Evolutionary conservation across 2,797 vertebrate species (phyloP).

Genomic region (Gambelia wislizenii): DNA sequence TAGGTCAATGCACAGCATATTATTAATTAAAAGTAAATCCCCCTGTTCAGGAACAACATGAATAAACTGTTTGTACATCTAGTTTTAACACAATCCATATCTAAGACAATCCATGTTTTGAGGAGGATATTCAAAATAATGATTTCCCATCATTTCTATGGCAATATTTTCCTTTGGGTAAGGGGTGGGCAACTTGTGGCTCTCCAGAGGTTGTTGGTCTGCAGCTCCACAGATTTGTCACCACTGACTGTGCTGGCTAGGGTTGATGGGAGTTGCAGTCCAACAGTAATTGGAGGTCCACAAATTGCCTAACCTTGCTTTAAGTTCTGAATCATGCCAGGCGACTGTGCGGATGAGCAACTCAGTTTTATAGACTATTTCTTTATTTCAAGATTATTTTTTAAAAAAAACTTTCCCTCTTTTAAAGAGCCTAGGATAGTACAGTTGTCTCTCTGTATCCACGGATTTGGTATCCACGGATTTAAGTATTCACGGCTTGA

Average conservation of each 20-base stretch:
- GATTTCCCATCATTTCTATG: neutral
- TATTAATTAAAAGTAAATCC: slow-evolving; percentile 74
- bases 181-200: neutral
- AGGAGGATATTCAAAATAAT: neutral
- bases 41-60: slow-evolving; percentile 37
- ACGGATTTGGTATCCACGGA: too few species aligned
- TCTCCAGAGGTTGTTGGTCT: neutral
- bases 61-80: neutral
- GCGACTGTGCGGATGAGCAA: neutral
- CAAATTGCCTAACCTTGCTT: neutral
- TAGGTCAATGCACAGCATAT: slow-evolving; percentile 37
- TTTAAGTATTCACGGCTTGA: too few species aligned
- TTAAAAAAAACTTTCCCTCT: neutral
- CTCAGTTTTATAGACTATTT: neutral
- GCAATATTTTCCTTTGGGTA: neutral
- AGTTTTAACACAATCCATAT: neutral
- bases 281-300: neutral
- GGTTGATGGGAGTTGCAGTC: neutral
- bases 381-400: neutral
- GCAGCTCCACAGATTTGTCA: neutral
- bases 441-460: neutral
- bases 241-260: neutral
- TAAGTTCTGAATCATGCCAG: neutral
- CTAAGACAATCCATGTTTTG: neutral
- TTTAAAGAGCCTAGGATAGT: neutral